phyloP scores from a whole-genome alignment of 2,797 vertebrate genomes.

The Lates japonicus region DNA sequence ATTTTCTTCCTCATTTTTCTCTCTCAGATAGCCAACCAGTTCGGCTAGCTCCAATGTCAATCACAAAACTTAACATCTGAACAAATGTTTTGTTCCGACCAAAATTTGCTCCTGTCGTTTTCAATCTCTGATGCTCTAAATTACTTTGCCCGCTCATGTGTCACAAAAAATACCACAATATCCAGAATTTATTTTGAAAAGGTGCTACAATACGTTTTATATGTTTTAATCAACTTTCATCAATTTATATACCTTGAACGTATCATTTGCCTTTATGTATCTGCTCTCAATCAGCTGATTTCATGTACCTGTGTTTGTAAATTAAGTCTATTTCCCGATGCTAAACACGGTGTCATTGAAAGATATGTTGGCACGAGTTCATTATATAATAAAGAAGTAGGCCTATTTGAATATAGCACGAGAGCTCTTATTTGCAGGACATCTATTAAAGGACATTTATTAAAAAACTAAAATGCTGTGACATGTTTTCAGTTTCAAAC shows the following conservation, averaged over 20 bases:
- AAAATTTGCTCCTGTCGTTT: too few relatives aligned
- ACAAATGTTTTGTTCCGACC: background rate
- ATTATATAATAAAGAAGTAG: background rate
- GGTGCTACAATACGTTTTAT: fast-evolving
- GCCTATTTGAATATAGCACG: background rate
- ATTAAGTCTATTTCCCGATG: background rate
- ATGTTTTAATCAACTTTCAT: background rate
- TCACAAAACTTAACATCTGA: background rate
- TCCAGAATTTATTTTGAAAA: background rate
- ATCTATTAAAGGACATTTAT: background rate
- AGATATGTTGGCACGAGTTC: background rate
- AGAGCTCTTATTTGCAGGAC: background rate
- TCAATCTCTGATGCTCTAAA: background rate
- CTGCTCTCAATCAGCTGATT: conserved; percentile 8
- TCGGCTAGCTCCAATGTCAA: background rate
- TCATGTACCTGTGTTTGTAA: background rate
- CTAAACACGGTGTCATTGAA: too few relatives aligned
- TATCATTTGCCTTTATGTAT: background rate
- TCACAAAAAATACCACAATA: background rate
- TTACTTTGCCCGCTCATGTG: background rate
- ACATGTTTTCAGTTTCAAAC: background rate
- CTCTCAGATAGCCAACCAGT: background rate
- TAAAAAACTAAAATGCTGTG: background rate
- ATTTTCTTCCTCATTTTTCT: background rate
- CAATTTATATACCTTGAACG: too few relatives aligned